Evolutionary conservation across 2,113 vertebrate species (phyloP), one percentile per base, ranked within the genome.

Genomic region (Aspidoscelis tigris): DNA sequence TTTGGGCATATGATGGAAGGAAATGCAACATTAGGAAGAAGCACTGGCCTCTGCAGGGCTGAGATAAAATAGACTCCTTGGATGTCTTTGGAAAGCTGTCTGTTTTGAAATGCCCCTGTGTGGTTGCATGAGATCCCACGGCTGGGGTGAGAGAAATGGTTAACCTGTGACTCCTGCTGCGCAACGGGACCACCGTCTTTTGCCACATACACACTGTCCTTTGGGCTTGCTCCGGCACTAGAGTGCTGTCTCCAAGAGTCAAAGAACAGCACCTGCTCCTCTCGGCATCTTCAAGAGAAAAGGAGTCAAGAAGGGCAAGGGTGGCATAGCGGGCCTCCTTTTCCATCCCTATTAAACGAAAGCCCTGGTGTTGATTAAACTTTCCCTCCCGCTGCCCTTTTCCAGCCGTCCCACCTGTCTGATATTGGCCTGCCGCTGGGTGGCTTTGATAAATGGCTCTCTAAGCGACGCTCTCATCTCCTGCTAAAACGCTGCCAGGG

Each of bases 351-450:
- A 66, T 75, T 83, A 83, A 76, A 76, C 53, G 61, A 61, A 61
- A 41, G 58, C 61, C 81, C 72, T 5, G 43, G 72, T 39, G 72
- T 76, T 83, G 81, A 83, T 76, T 83, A 76, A 83, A 83, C 81
- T 83, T 76, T 66, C 55, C 44, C 61, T 83, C 81, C 81, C n/a
- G 81, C 81, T 68, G 44, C 39, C 39, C 72, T 22, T 83, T 83
- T 76, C 26, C 72, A 66, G 61, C 26, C 58, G 75, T 44, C 24
- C 64, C 43, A 65, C 81, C 81, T 83, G 72, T 50, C 73, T 68
- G 61, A 64, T 21, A 53, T 44, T 16, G 41, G 43, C 16, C 26
- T 26, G 71, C 81, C 65, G 71, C 71, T 66, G 72, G 44, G 26
- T 5, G 33, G 9, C 72, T 50, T 83, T 66, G 72, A 83, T 83